Conservation (phyloP, 2,888 invertebrate species). For the Luffia ferchaultella region DNA sequence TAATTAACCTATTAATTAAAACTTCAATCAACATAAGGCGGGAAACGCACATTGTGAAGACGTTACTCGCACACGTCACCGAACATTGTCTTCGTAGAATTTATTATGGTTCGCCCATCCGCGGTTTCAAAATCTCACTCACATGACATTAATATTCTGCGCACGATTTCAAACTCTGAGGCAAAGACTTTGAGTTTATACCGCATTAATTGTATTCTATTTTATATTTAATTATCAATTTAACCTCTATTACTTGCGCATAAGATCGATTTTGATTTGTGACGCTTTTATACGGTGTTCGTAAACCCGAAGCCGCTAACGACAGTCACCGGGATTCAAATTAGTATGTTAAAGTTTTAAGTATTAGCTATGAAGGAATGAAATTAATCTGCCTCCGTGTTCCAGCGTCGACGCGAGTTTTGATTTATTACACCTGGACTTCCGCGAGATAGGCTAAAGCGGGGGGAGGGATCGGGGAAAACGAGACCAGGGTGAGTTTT, state of each 20-base stretch:
- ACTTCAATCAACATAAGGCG: constrained; percentile 8
- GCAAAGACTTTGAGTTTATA: too few species aligned
- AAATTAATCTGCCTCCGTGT: constrained; percentile 15
- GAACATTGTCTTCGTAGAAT: constrained; percentile 7
- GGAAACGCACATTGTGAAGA: constrained; percentile 5
- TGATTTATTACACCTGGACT: constrained; percentile 26
- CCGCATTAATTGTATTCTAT: too few species aligned
- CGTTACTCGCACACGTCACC: constrained; percentile 15
- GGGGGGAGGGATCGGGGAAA: constrained; percentile 8
- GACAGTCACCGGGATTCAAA: constrained; percentile 18
- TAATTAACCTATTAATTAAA: too few species aligned
- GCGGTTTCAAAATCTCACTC: too few species aligned
- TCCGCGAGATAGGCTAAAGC: constrained; percentile 11
- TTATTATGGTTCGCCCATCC: constrained; percentile 12
- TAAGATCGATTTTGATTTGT: too few species aligned
- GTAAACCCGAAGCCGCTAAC: too few species aligned
- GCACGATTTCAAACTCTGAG: too few species aligned
- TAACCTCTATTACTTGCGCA: too few species aligned
- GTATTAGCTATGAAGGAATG: constrained; percentile 15
- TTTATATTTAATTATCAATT: too few species aligned
- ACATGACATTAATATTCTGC: too few species aligned
- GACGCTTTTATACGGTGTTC: too few species aligned
- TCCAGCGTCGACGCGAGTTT: constrained; percentile 10
- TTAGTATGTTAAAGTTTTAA: constrained; percentile 24
- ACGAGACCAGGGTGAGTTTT: constrained; percentile 1